These are phyloP conservation scores for Stichodactyla mertensii DNA, from an alignment of 64 coral and sea anemone genomes.

Conservation along the genomic window DNA sequence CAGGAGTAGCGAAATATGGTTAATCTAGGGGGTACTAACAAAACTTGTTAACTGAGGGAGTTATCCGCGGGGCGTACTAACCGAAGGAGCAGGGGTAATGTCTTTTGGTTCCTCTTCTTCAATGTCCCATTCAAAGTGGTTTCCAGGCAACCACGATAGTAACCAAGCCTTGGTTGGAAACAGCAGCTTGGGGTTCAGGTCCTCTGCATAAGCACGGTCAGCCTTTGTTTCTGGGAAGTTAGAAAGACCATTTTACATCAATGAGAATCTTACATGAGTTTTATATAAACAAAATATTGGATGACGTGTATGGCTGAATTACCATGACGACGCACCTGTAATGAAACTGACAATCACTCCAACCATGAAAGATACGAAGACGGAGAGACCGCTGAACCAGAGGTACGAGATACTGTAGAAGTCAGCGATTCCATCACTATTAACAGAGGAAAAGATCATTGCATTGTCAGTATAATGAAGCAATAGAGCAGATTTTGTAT, in stretches of 20 bases:
- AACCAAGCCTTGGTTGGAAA: constrained; percentile 84
- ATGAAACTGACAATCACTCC: constrained; percentile 55
- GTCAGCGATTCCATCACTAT: constrained; percentile 57
- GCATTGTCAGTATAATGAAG: background rate
- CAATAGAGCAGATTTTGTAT: too few species aligned
- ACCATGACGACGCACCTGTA: constrained; percentile 41
- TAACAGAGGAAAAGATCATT: background rate
- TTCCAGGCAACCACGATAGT: constrained; percentile 58
- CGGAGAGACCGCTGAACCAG: constrained; percentile 71
- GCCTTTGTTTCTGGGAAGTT: constrained; percentile 53
- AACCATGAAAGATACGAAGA: constrained; percentile 48
- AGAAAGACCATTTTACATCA: background rate
- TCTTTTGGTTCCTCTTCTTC: constrained; percentile 48
- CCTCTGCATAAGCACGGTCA: constrained; percentile 32
- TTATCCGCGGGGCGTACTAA: constrained; percentile 6
- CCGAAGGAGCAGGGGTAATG: constrained; percentile 31
- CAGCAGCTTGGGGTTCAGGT: constrained; percentile 62
- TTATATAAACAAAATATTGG: background rate
- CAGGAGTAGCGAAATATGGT: background rate
- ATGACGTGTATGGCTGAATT: background rate
- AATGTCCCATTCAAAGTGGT: constrained; percentile 82
- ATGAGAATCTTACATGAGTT: too few species aligned
- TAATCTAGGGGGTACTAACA: background rate
- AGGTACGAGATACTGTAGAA: constrained; percentile 86
- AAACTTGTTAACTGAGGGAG: background rate